These are phyloP conservation scores for Serinus canaria DNA, from an alignment of 2,113 vertebrate genomes.

Conservation along the genomic window DNA sequence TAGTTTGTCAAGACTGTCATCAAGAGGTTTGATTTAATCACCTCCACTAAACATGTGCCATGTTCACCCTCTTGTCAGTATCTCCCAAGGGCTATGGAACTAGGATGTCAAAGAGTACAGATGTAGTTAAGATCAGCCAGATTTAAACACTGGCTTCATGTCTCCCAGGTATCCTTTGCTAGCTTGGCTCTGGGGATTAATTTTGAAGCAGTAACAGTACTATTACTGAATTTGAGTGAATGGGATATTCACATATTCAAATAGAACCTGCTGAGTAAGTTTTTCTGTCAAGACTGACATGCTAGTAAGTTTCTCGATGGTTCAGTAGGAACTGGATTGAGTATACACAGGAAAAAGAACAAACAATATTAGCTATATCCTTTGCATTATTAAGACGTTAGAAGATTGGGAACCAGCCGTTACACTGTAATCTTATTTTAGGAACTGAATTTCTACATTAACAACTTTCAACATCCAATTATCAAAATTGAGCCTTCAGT, in stretches of 20 bases:
- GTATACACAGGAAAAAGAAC: neutral
- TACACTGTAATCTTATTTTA: neutral
- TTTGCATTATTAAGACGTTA: neutral
- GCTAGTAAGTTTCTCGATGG: neutral
- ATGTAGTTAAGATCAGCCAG: neutral
- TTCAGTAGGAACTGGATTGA: neutral
- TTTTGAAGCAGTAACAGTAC: neutral
- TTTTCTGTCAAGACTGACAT: neutral
- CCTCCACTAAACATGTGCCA: neutral
- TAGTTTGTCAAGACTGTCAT: neutral
- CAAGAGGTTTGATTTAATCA: neutral
- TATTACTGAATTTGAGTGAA: neutral
- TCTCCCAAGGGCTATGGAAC: neutral
- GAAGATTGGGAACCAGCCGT: neutral
- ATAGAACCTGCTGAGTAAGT: neutral
- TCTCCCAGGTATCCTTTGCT: neutral
- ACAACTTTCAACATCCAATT: neutral
- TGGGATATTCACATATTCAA: neutral
- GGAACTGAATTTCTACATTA: neutral
- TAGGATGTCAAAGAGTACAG: neutral
- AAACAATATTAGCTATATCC: neutral
- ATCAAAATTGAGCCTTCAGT: neutral
- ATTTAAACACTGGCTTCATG: neutral
- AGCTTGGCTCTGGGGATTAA: neutral
- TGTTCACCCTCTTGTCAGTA: neutral